Evolutionary conservation across 2,113 vertebrate genomes (phyloP), one percentile per base, ranked within the genome.

Genomic region (Tringa solitaria): DNA sequence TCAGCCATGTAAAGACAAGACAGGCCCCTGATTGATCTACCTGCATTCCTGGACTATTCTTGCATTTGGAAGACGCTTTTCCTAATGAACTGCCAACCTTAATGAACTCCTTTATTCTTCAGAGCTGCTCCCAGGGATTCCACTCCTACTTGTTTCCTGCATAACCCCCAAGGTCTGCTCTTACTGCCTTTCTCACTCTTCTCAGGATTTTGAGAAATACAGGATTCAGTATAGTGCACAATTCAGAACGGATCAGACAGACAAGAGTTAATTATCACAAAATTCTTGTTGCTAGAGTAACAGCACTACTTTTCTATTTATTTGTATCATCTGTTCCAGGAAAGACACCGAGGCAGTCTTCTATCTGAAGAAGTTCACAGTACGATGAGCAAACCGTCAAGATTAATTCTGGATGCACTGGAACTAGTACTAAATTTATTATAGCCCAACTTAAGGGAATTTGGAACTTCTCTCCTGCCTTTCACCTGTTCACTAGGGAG

Each of bases 261-360:
- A 92, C 24, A 84, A 61, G 86, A 84, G 77, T 91, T 94, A 92
- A 89, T 89, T 80, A 95, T 67, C 74, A 16, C 87, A 84, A 65
- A 89, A 37, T 76, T 43, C 60, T 45, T 60, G 93, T 96, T 97
- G 95, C 91, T 86, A 93, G 45, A 96, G 93, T 60, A 95, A 96
- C 91, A 92, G 63, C 67, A 74, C 70, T 83, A 67, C 59, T 89
- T 93, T 81, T 84, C 93, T 84, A 91, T 89, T 92, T 95, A 93
- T 78, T 92, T 79, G 45, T 76, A 91, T 92, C 69, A 91, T 91
- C 73, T 77, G 67, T 89, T 96, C 60, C 89, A 96, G 92, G 57
- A 94, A 80, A 93, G 69, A 77, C 41, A 94, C 35, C 2, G 1
- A 81, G 56, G 72, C 69, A 67, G 51, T 26, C 45, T 79, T 93